phyloP scores from a whole-genome alignment of 2,113 vertebrate species.

The Oreochromis aureus region DNA sequence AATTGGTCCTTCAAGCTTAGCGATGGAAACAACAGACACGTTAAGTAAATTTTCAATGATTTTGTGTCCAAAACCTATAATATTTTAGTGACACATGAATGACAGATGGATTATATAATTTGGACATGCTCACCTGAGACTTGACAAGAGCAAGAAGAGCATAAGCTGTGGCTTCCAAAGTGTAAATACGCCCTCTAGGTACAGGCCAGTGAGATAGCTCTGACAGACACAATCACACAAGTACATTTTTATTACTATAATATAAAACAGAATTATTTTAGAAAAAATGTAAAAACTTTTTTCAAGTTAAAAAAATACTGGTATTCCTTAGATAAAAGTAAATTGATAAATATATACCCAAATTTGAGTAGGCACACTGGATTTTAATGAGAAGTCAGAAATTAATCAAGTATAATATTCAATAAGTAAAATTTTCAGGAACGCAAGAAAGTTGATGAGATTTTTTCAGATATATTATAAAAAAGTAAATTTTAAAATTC shows the following conservation, averaged over 20 bases:
- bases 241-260: not conserved
- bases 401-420: not conserved
- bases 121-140: constrained; percentile 17
- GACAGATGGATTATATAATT: not conserved
- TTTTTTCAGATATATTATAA: not conserved
- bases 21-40: too few relatives aligned
- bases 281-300: not conserved
- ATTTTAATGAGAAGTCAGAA: not conserved
- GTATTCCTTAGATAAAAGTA: not conserved
- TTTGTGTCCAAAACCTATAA: not conserved
- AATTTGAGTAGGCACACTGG: not conserved
- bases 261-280: not conserved
- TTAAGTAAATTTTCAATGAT: not conserved
- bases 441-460: not conserved
- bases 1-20: too few relatives aligned
- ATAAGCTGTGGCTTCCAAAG: constrained; percentile 85
- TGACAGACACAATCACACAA: constrained; percentile 20
- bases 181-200: constrained; percentile 51
- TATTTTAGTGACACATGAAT: not conserved
- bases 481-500: not conserved
- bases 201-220: constrained; percentile 72
- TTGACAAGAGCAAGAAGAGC: constrained; percentile 79
- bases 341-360: not conserved
- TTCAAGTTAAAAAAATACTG: not conserved
- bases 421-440: not conserved